Evolutionary conservation across 2,888 invertebrate genomes (phyloP).

Genomic region (Stomorhina lunata): DNA sequence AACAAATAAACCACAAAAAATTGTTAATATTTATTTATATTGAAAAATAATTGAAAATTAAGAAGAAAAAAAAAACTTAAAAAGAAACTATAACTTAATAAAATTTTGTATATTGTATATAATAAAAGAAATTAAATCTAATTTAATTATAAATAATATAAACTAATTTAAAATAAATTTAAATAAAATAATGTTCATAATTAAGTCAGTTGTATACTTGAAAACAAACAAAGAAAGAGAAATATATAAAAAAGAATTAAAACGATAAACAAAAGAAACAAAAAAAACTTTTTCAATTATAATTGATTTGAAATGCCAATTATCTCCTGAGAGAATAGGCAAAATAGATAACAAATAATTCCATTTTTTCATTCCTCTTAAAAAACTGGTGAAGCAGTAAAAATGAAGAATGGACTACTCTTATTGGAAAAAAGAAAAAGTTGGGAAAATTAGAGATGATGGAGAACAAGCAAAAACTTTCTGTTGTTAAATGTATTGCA

Average conservation of each 20-base stretch:
- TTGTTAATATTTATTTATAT: slow-evolving; percentile 51
- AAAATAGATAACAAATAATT: background rate
- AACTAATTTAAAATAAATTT: background rate
- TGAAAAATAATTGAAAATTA: background rate
- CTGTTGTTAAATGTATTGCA: too few relatives aligned
- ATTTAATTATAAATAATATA: slow-evolving; percentile 50
- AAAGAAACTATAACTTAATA: slow-evolving; percentile 16
- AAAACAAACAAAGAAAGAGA: slow-evolving; percentile 35
- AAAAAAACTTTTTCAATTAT: background rate
- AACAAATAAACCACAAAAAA: background rate
- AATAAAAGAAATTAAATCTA: slow-evolving; percentile 49
- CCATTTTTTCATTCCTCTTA: too few relatives aligned
- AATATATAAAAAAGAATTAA: background rate
- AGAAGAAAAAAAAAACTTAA: background rate
- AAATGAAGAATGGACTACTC: too few relatives aligned
- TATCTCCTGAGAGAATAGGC: slow-evolving; percentile 34
- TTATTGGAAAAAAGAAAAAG: too few relatives aligned
- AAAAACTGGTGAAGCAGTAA: too few relatives aligned
- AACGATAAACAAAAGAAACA: slow-evolving; percentile 1
- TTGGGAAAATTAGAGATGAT: too few relatives aligned
- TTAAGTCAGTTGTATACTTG: slow-evolving; percentile 45
- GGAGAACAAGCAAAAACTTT: too few relatives aligned
- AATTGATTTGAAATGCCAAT: slow-evolving; percentile 40
- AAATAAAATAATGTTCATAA: slow-evolving; percentile 44
- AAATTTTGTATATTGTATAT: slow-evolving; percentile 50